phyloP scores from a whole-genome alignment of 2,113 vertebrate genomes.

The Dromiciops gliroides region DNA sequence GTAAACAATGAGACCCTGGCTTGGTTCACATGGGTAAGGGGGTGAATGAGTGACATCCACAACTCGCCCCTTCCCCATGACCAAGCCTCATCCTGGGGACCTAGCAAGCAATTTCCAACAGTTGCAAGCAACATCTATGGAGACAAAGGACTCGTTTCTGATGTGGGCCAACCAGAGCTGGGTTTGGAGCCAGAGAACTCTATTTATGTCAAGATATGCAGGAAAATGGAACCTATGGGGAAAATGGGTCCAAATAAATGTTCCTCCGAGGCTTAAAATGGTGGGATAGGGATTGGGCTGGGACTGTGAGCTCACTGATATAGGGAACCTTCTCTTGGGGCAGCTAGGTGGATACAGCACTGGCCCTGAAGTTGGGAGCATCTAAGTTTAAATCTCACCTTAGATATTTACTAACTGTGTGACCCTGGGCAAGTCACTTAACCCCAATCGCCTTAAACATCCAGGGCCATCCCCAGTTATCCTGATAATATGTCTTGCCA shows the following conservation, averaged over 20 bases:
- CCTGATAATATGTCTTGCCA: too few species aligned
- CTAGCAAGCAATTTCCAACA: conserved; percentile 12
- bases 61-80: conserved; percentile 4
- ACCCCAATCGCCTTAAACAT: too few species aligned
- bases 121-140: not conserved
- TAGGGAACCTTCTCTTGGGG: too few species aligned
- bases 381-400: too few species aligned
- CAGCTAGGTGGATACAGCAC: too few species aligned
- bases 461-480: too few species aligned
- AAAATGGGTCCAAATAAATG: conserved; percentile 26
- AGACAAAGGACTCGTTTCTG: conserved; percentile 30
- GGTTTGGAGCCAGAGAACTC: not conserved
- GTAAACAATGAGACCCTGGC: conserved; percentile 23
- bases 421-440: too few species aligned
- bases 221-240: not conserved
- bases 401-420: too few species aligned
- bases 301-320: not conserved
- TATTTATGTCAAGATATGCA: not conserved
- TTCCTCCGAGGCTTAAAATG: conserved; percentile 6
- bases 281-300: not conserved
- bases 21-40: conserved; percentile 14
- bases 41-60: conserved; percentile 4
- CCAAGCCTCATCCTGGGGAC: not conserved
- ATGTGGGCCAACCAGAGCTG: not conserved
- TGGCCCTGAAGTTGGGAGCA: too few species aligned